These are phyloP conservation scores for Drosophila seclusa DNA, from an alignment of 2,888 invertebrate species.

Conservation along the genomic window DNA sequence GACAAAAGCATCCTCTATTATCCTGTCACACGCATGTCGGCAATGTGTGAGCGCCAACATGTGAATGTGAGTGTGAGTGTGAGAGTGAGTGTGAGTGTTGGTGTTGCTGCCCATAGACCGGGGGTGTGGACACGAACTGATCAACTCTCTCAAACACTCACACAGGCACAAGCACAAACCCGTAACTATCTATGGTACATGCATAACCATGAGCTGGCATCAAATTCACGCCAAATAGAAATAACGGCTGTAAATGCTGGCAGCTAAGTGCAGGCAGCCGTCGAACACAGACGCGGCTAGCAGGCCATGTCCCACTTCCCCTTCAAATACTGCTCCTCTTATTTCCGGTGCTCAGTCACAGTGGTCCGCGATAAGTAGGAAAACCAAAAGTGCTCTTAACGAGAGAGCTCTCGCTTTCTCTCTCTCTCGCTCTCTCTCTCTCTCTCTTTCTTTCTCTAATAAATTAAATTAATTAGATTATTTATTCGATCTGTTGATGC, in stretches of 20 bases:
- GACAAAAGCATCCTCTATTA: conserved; percentile 67
- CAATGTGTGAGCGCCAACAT: conserved; percentile 35
- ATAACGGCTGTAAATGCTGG: conserved; percentile 56
- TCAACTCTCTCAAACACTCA: conserved; percentile 24
- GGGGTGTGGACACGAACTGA: conserved; percentile 34
- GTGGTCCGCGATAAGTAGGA: not conserved
- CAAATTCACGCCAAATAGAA: conserved; percentile 57
- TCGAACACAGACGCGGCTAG: conserved; percentile 47
- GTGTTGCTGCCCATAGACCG: conserved; percentile 8
- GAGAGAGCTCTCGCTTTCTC: not conserved
- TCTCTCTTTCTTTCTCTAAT: not conserved
- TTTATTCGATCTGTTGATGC: not conserved
- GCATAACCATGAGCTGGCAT: conserved; percentile 36
- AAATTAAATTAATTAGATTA: not conserved
- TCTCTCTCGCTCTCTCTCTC: not conserved
- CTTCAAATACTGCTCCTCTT: not conserved
- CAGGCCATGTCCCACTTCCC: conserved; percentile 3
- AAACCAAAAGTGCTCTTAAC: not conserved
- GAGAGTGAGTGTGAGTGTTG: not conserved
- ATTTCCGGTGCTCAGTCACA: not conserved
- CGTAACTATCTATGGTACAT: conserved; percentile 5
- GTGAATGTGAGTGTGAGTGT: conserved; percentile 5
- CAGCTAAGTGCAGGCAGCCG: conserved; percentile 52
- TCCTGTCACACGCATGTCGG: conserved; percentile 67
- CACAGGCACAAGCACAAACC: not conserved